Base-by-base conservation (phyloP, 1,140 invertebrate species). In the Caenorhabditis brenneri region DNA sequence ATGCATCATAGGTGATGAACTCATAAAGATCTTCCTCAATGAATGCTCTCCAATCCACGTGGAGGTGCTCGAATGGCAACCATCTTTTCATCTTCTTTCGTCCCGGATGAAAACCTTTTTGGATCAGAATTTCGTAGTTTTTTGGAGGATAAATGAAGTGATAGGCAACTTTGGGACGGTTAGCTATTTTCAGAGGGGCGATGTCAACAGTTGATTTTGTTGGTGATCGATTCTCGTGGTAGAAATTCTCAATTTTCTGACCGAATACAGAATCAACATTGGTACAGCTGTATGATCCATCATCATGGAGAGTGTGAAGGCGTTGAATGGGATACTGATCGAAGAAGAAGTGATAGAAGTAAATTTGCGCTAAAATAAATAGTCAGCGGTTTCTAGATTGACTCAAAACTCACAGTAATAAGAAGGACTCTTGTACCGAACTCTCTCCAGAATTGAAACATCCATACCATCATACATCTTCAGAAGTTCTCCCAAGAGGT, bases 381-480 rank as follows among this genome's bases (percentile, higher is more conserved):
- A 33, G 16, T 19, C 2, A 6, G 4, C 31, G 10, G 7, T 22
- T 60, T 33, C 36, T 19, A 16, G 7, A 36, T 27, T 16, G 24
- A 10, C 4, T 5, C 24, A 33, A 33, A 36, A 27, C 65, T 74
- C 22, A 74, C 65, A 22, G 12, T 27, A 10, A 42, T 22, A 74
- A 10, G 65, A n/a, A 12, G 65, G 6, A 7, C 7, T 74, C 7
- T 4, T 7, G 33, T n/a, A 42, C 1, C 15, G 19, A 9, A 42
- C n/a, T 42, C 65, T 42, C 24, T 74, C 65, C 12, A 74, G 10
- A 10, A 74, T n/a, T 2, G n/a, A 22, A 0, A 74, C 65, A 0
- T 74, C 65, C 65, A 74, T 74, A 74, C 33, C 65, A 74, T 39
- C 36, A 42, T 74, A 74, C 22, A 74, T 42, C n/a, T 74, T 74